Conservation (phyloP, 2,888 invertebrate species). For the Hoplodrina blanda region DNA sequence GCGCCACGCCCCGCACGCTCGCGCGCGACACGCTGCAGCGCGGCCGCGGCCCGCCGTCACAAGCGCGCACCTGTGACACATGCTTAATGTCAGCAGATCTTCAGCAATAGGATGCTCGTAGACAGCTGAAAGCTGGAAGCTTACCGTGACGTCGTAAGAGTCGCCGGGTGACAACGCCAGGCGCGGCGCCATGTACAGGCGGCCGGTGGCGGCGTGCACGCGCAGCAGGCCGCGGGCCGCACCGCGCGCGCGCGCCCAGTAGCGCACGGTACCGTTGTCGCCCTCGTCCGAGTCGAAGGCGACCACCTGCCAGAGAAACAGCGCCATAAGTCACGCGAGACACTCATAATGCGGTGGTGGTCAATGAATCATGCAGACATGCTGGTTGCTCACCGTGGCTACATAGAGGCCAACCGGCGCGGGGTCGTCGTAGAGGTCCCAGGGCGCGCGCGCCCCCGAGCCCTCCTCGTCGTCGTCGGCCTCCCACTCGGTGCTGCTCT, state of each 20-base stretch:
- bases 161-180: conserved; percentile 92
- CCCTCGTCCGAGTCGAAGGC: conserved; percentile 96
- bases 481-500: conserved; percentile 77
- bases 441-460: conserved; percentile 70
- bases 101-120: background rate
- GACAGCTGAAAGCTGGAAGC: background rate
- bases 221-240: conserved; percentile 95
- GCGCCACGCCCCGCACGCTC: conserved; percentile 90
- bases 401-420: conserved; percentile 71
- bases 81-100: background rate
- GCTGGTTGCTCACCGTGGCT: conserved; percentile 73
- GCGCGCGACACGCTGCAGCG: conserved; percentile 94
- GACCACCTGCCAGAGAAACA: conserved; percentile 91
- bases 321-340: background rate
- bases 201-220: conserved; percentile 95
- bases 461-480: conserved; percentile 77
- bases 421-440: conserved; percentile 68
- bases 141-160: conserved; percentile 74
- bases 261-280: conserved; percentile 95
- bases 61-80: conserved; percentile 91
- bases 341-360: background rate
- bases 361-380: conserved; percentile 12
- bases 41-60: conserved; percentile 94
- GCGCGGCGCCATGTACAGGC: conserved; percentile 93
- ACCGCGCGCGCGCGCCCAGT: conserved; percentile 92